Conservation (phyloP, 2,888 invertebrate species). For the Ischnus inquisitorius region DNA sequence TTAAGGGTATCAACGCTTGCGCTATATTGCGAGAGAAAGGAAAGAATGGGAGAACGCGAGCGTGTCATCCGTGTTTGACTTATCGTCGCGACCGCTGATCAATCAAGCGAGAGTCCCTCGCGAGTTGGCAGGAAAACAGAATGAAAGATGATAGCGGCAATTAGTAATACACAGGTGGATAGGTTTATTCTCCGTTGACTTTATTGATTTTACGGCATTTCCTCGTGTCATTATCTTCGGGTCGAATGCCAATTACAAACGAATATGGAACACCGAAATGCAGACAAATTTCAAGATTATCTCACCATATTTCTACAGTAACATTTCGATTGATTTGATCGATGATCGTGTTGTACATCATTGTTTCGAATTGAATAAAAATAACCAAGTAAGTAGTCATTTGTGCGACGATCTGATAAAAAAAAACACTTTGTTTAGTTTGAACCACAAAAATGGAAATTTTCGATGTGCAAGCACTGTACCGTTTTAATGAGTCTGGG, state of each 20-base stretch:
- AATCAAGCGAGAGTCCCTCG: background rate
- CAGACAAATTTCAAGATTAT: no score
- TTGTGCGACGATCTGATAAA: slow-evolving; percentile 69
- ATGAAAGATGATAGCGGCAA: slow-evolving; percentile 2
- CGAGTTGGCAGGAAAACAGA: background rate
- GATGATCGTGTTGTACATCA: background rate
- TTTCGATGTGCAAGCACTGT: slow-evolving; percentile 5
- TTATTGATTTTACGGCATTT: background rate
- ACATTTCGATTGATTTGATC: background rate
- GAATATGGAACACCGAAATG: background rate
- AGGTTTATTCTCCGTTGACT: background rate
- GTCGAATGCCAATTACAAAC: background rate
- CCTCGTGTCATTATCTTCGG: background rate
- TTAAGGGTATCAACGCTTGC: background rate
- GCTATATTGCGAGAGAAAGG: background rate
- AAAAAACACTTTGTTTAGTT: slow-evolving; percentile 21
- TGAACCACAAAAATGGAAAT: background rate
- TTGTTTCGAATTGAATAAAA: slow-evolving; percentile 72
- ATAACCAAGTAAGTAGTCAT: slow-evolving; percentile 74
- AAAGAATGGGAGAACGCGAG: background rate
- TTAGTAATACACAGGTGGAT: background rate
- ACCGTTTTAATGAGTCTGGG: slow-evolving; percentile 78
- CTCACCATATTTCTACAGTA: no score
- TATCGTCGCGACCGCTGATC: background rate
- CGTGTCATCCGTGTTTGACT: background rate